These are phyloP conservation scores for Equus przewalskii DNA, from an alignment of 2,113 vertebrate species.

Conservation along the genomic window DNA sequence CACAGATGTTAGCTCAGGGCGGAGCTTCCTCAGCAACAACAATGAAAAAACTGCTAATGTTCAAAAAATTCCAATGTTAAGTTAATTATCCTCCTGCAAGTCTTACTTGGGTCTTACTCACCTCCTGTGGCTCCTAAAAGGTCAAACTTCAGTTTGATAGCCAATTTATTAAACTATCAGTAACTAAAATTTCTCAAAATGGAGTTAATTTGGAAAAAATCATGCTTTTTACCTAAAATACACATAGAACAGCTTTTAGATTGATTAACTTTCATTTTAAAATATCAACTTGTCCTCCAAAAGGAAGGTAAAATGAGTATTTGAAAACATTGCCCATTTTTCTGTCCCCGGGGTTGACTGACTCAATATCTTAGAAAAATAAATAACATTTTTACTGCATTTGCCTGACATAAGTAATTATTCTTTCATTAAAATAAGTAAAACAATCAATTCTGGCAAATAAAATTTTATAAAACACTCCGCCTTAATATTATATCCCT, in stretches of 20 bases:
- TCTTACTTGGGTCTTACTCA: not conserved
- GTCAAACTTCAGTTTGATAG: constrained; percentile 3
- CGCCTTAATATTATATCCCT: not conserved
- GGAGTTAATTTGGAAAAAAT: not conserved
- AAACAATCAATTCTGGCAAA: constrained; percentile 21
- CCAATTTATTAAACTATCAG: not conserved
- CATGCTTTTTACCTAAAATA: not conserved
- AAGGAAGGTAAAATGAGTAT: not conserved
- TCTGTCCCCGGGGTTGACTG: not conserved
- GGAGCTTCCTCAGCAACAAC: too few species aligned
- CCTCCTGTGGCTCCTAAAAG: not conserved
- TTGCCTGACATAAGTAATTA: constrained; percentile 11
- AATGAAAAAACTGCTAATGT: not conserved
- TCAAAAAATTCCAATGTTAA: constrained; percentile 45
- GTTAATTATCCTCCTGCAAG: not conserved
- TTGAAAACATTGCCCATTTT: not conserved
- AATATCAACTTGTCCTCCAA: not conserved
- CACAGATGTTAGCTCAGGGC: too few species aligned
- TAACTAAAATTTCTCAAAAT: not conserved
- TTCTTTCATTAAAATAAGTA: constrained; percentile 6
- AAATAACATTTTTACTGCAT: constrained; percentile 5
- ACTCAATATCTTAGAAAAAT: not conserved
- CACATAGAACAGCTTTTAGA: constrained; percentile 8
- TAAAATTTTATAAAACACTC: constrained; percentile 30
- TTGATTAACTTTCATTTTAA: constrained; percentile 14